Base-by-base conservation (phyloP, 92 coral and sea anemone genomes). In the Parazoanthus darwini region DNA sequence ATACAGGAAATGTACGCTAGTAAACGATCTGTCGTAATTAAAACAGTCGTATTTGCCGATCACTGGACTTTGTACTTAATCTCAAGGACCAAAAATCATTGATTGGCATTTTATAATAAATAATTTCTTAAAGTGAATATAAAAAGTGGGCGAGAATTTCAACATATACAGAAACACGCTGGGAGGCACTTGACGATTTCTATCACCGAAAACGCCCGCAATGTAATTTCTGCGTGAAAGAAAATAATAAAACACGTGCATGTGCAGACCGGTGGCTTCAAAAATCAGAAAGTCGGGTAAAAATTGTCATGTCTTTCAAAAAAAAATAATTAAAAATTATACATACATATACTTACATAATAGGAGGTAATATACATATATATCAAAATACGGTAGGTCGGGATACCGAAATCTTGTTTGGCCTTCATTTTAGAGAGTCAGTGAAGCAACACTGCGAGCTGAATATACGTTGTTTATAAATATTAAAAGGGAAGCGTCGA, bases 121-220 rank as follows among this genome's bases (percentile, higher is more conserved):
- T 63, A 63, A 63, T 63, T 63, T 63, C 25, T 63, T 4, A 23
- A 20, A 63, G 26, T 63, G 26, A 63, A 63, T 63, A 63, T 63
- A 63, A 63, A 23, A 63, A 63, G 59, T 63, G 70, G 70, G 70
- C 70, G 26, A 63, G 70, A 63, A 20, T 18, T 23, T 63, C 70
- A 23, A 63, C 20, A 20, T 23, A 23, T 9, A 22, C 26, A 26
- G 70, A 20, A 63, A 63, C 70, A 63, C 25, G 26, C 70, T 22
- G 70, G 2, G 59, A 54, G 20, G 9, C 18, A 48, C 51, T 48
- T 48, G 3, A 15, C 59, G 59, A 36, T 33, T 78, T 48, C 36
- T 29, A 80, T 29, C 4, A 35, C 39, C 44, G 29, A 78, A 54
- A 80, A 80, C 84, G 84, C 85, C 85, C 72, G 37, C 71, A 4